A percentile compares a stretch with the other conserved stretches of the same genome.
These are phyloP conservation scores for Resseliella maxima DNA, from an alignment of 2,888 invertebrate species.

Conservation along the genomic window DNA sequence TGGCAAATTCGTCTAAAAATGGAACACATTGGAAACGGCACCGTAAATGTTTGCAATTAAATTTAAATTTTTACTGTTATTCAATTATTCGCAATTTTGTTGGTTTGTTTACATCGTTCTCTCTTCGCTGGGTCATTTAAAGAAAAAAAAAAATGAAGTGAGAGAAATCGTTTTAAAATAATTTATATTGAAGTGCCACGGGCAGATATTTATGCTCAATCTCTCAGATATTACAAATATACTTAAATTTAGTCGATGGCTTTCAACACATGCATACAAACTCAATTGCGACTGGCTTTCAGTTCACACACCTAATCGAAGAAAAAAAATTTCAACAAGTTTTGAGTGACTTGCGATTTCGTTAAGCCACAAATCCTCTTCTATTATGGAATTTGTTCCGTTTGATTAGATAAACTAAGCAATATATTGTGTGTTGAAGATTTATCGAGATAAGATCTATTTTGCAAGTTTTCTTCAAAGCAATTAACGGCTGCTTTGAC, in stretches of 20 bases:
- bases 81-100: slow-evolving; percentile 47
- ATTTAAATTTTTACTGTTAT: slow-evolving; percentile 54
- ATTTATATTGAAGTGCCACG: not conserved
- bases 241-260: not conserved
- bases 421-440: not conserved
- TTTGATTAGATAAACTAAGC: not conserved
- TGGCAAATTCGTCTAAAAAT: slow-evolving; percentile 5
- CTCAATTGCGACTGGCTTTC: not conserved
- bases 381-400: slow-evolving; percentile 1
- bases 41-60: slow-evolving; percentile 38
- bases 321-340: not conserved
- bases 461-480: not conserved
- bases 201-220: not conserved
- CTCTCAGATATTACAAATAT: not conserved
- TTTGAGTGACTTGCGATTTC: not conserved
- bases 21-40: slow-evolving; percentile 26
- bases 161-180: slow-evolving; percentile 14
- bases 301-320: slow-evolving; percentile 3
- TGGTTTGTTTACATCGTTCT: not conserved
- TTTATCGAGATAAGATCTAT: not conserved
- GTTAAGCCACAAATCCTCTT: not conserved
- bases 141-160: not conserved
- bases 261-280: not conserved
- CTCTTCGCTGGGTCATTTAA: not conserved
- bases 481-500: not conserved